Base-by-base conservation (phyloP, 2,797 vertebrate species). In the Enteromius thamalakanensis region DNA sequence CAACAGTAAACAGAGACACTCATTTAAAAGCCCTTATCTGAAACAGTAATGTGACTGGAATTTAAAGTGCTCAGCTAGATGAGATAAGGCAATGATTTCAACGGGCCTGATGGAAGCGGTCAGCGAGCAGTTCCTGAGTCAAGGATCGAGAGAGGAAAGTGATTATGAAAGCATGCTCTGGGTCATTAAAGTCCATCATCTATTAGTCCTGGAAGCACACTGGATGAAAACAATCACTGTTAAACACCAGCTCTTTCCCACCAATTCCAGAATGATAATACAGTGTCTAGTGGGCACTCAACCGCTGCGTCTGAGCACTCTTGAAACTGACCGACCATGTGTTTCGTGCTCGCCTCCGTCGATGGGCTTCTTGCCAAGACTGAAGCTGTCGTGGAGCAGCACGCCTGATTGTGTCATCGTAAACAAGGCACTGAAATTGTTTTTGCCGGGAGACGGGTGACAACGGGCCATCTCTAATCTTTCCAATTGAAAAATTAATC, bases 381-480 rank as follows among this genome's bases (percentile, higher is more conserved):
- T 69, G 51, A 17, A 37, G 65, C 49, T 3, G 8, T 32, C 53
- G 58, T 34, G 47, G 32, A 6, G 19, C 14, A 29, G 69, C 85
- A 81, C 29, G 32, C 32, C 51, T 81, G 84, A 87, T 84, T 82
- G 84, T 85, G 67, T 85, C 81, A 85, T 81, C 85, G 84, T 84
- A 84, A 89, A 89, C 84, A 85, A 80, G 65, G 64, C 70, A 12
- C 62, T 19, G 82, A 74, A 88, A 84, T 71, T 64, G 47, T 85
- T 85, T 83, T 15, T 83, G 71, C 32, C n/a, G 67, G 67, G 70
- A 88, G 68, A 85, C 15, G 21, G 47, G 42, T 64, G 60, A 88
- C 89, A 82, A 72, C 62, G 88, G 86, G 82, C 62, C 71, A 79
- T 87, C 79, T 91, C 87, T 90, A 90, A 91, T 91, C 87, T 86